These are phyloP conservation scores for Oreochromis grahami DNA, from an alignment of 2,797 vertebrate genomes.

Conservation along the genomic window DNA sequence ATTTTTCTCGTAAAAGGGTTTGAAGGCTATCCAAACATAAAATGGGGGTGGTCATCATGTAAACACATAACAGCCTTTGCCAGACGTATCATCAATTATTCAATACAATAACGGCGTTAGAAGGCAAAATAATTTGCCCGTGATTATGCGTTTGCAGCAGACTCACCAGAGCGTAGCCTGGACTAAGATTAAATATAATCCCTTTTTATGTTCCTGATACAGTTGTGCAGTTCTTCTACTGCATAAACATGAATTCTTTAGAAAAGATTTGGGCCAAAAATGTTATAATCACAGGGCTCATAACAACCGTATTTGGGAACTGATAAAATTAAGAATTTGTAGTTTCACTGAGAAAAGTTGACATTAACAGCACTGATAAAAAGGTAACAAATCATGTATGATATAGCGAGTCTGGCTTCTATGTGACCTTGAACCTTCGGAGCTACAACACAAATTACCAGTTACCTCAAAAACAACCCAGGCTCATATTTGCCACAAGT, in stretches of 20 bases:
- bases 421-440: constrained; percentile 43
- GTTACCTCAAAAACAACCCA: constrained; percentile 47
- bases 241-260: background rate
- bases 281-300: background rate
- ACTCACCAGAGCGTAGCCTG: background rate
- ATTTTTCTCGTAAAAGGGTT: constrained; percentile 46
- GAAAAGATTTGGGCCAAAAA: background rate
- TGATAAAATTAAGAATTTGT: background rate
- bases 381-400: constrained; percentile 21
- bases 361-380: constrained; percentile 22
- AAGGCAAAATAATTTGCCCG: constrained; percentile 6
- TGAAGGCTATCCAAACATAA: constrained; percentile 64
- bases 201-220: background rate
- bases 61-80: constrained; percentile 75
- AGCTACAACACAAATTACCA: constrained; percentile 37
- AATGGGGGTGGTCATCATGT: constrained; percentile 41
- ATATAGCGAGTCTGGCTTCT: constrained; percentile 42
- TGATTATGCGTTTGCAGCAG: background rate
- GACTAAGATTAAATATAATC: background rate
- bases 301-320: background rate
- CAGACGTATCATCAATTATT: constrained; percentile 47
- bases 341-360: background rate
- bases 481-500: constrained; percentile 57
- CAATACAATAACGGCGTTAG: constrained; percentile 34
- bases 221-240: background rate